A percentile compares a stretch with the other conserved stretches of the same genome.
Conservation (phyloP, 2,888 invertebrate genomes). For the Melieria crassipennis region DNA sequence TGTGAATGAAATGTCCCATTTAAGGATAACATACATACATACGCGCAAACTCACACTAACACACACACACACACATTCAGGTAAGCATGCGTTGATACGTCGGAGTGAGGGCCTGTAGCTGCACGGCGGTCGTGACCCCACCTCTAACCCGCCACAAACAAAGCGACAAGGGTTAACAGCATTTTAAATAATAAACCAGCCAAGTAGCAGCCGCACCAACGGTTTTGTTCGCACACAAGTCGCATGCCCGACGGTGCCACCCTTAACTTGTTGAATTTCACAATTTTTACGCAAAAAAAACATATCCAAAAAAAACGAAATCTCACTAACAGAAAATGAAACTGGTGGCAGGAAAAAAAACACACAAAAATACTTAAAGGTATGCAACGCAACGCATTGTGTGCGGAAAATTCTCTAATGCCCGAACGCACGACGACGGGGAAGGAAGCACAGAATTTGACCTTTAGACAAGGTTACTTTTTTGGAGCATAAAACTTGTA, state of each 20-base stretch:
- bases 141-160: slow-evolving; percentile 54
- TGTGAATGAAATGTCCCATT: slow-evolving; percentile 50
- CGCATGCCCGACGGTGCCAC: slow-evolving; percentile 44
- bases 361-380: slow-evolving; percentile 14
- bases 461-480: slow-evolving; percentile 41
- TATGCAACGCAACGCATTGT: slow-evolving; percentile 11
- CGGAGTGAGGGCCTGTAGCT: neutral
- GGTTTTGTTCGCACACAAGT: neutral
- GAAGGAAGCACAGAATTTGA: slow-evolving; percentile 38
- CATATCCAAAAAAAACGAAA: neutral
- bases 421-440: no score
- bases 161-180: slow-evolving; percentile 57
- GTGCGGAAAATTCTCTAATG: slow-evolving; percentile 13
- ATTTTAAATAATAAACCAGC: slow-evolving; percentile 52
- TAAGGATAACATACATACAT: slow-evolving; percentile 46
- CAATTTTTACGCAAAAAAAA: neutral
- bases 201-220: slow-evolving; percentile 24
- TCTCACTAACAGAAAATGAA: no score
- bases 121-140: slow-evolving; percentile 49
- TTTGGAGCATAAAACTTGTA: neutral
- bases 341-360: neutral
- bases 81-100: neutral
- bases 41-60: slow-evolving; percentile 13
- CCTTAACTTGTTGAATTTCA: slow-evolving; percentile 61
- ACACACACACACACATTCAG: slow-evolving; percentile 30